A percentile compares a stretch with the other conserved stretches of the same genome.
phyloP scores from a whole-genome alignment of 2,888 invertebrate species.

The Dermolepida albohirtum region DNA sequence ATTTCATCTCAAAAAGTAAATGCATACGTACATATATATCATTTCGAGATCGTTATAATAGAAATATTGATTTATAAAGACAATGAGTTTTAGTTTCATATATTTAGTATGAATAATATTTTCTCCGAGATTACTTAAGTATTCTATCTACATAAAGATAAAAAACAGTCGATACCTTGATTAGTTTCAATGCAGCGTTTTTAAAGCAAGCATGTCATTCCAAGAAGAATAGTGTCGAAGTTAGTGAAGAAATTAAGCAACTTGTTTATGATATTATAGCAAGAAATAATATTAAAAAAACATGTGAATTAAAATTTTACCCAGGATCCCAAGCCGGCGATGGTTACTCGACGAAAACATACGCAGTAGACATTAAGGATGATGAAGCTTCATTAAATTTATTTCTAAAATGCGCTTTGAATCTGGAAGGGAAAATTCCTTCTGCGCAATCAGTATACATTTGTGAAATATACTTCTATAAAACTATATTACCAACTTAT shows the following conservation, averaged over 20 bases:
- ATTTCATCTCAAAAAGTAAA: too few species aligned
- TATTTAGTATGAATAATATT: too few species aligned
- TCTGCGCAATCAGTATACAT: constrained; percentile 6
- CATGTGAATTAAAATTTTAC: not conserved
- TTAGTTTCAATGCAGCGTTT: not conserved
- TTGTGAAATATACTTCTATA: constrained; percentile 33
- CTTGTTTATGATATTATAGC: not conserved
- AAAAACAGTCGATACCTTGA: too few species aligned
- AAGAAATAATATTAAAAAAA: not conserved
- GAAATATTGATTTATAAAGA: too few species aligned
- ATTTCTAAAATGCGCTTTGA: constrained; percentile 33
- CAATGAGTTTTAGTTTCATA: too few species aligned
- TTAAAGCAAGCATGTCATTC: not conserved
- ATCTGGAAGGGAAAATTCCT: not conserved
- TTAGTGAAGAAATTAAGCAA: constrained; percentile 1
- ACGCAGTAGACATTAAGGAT: constrained; percentile 22
- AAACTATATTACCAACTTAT: constrained; percentile 23
- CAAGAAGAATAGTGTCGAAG: not conserved
- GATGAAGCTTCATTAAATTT: constrained; percentile 17
- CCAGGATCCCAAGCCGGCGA: constrained; percentile 30
- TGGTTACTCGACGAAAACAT: constrained; percentile 32
- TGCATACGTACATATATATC: too few species aligned
- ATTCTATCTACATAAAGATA: too few species aligned
- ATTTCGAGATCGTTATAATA: too few species aligned
- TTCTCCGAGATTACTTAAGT: too few species aligned